Percentiles rank a stretch among this genome's conserved stretches.
Conservation (phyloP, 2,888 invertebrate genomes). For the Hedychridium roseum region DNA sequence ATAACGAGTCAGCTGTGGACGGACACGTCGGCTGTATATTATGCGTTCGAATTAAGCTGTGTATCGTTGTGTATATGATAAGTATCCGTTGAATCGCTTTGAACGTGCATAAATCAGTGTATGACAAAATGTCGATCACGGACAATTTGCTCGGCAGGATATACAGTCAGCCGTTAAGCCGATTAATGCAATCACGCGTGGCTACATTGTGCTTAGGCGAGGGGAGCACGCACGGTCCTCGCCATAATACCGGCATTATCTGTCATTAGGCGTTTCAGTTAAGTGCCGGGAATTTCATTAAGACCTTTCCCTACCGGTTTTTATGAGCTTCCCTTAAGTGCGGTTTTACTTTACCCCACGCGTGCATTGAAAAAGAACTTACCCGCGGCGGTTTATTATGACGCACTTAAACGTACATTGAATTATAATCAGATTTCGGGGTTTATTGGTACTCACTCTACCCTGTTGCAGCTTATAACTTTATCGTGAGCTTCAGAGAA, state of each 20-base stretch:
- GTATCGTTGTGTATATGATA: no score
- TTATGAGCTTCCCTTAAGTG: neutral
- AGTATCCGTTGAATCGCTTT: no score
- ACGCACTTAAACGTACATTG: no score
- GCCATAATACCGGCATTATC: constrained; percentile 41
- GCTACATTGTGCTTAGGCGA: constrained; percentile 38
- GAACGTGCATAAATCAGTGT: constrained; percentile 3
- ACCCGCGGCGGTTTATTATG: no score
- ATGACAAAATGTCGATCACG: constrained; percentile 36
- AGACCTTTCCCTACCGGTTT: neutral
- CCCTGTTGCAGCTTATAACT: no score
- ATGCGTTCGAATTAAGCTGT: no score
- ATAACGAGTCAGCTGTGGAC: no score
- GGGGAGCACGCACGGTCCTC: constrained; percentile 24
- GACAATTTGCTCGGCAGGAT: constrained; percentile 42
- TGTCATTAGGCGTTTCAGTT: constrained; percentile 35
- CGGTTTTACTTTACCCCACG: neutral
- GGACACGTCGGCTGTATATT: no score
- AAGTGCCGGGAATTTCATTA: constrained; percentile 16
- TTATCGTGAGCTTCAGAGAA: no score
- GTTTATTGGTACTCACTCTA: constrained; percentile 18
- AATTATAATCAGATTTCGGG: neutral
- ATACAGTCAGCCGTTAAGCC: constrained; percentile 39
- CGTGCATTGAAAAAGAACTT: no score
- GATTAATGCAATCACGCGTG: constrained; percentile 46